Conservation (phyloP, 2,797 vertebrate genomes). For the Clarias fuscus region DNA sequence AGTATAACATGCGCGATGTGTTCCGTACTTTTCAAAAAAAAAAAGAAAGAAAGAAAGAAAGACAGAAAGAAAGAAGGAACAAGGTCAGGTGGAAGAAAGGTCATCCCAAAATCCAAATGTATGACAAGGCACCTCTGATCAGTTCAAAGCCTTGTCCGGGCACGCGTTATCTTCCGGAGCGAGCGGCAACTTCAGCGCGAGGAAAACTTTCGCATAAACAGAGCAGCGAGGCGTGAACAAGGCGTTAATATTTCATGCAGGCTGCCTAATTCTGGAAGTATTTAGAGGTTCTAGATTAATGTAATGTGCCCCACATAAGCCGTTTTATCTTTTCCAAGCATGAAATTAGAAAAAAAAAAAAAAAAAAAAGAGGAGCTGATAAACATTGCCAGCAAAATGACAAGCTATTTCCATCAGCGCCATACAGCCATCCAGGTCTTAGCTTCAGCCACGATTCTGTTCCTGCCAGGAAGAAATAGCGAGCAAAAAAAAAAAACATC, state of each 20-base stretch:
- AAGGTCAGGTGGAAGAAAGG: neutral
- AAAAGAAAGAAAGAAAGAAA: neutral
- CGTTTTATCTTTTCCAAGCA: slow-evolving; percentile 63
- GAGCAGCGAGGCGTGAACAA: slow-evolving; percentile 62
- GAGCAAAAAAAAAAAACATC: slow-evolving; percentile 58
- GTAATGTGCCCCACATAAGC: slow-evolving; percentile 74
- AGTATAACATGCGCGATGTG: neutral
- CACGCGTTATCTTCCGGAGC: neutral
- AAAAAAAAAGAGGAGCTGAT: slow-evolving; percentile 26
- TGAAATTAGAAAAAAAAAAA: slow-evolving; percentile 53
- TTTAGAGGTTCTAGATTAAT: slow-evolving; percentile 67
- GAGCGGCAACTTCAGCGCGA: neutral
- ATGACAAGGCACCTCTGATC: neutral
- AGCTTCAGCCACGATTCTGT: slow-evolving; percentile 61
- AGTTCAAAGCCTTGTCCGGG: neutral
- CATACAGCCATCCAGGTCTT: slow-evolving; percentile 59
- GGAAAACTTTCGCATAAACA: slow-evolving; percentile 38
- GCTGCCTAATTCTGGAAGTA: slow-evolving; percentile 66
- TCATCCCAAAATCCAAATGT: neutral
- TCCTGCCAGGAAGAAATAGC: slow-evolving; percentile 48
- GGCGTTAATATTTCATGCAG: slow-evolving; percentile 64
- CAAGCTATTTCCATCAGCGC: slow-evolving; percentile 56
- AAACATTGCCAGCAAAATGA: slow-evolving; percentile 66
- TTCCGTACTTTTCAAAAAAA: neutral
- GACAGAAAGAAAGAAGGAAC: neutral